Percentiles rank a stretch among this genome's conserved stretches.
phyloP scores from a whole-genome alignment of 2,113 vertebrate genomes.

The Entomyzon cyanotis region DNA sequence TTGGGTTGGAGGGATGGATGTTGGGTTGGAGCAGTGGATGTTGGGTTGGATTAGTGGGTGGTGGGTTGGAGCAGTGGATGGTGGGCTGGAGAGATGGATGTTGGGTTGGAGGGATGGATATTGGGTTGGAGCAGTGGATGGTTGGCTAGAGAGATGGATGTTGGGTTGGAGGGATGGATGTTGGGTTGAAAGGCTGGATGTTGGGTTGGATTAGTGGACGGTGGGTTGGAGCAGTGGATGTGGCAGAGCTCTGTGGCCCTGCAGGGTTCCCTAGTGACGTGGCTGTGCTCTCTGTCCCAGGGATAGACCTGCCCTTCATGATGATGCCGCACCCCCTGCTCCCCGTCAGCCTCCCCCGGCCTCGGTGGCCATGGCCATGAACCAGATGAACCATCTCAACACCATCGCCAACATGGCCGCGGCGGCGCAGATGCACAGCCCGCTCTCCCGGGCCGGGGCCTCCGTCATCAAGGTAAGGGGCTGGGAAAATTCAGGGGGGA shows the following conservation, averaged over 20 bases:
- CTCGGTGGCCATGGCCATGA: constrained; percentile 93
- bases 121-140: too few relatives aligned
- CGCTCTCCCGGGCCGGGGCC: constrained; percentile 83
- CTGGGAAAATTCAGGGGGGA: not conserved
- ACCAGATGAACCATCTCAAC: constrained; percentile 94
- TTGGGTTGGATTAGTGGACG: too few relatives aligned
- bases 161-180: too few relatives aligned
- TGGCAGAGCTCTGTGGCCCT: not conserved
- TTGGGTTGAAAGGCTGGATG: too few relatives aligned
- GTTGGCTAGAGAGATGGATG: too few relatives aligned
- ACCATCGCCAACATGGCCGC: constrained; percentile 89
- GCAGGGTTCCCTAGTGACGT: not conserved
- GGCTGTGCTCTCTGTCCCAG: constrained; percentile 62
- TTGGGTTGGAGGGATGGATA: too few relatives aligned
- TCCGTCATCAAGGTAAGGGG: constrained; percentile 83
- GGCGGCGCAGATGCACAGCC: constrained; percentile 86
- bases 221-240: too few relatives aligned
- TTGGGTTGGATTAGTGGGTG: too few relatives aligned
- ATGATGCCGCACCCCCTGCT: constrained; percentile 94
- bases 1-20: too few relatives aligned
- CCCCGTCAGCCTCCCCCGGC: constrained; percentile 90
- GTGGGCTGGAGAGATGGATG: too few relatives aligned
- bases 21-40: too few relatives aligned
- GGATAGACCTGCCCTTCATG: constrained; percentile 92
- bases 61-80: too few relatives aligned